Percentiles rank a stretch among this genome's conserved stretches.
These are phyloP conservation scores for Ptilorrhoa leucosticta DNA, from an alignment of 2,113 vertebrate species.

Conservation along the genomic window DNA sequence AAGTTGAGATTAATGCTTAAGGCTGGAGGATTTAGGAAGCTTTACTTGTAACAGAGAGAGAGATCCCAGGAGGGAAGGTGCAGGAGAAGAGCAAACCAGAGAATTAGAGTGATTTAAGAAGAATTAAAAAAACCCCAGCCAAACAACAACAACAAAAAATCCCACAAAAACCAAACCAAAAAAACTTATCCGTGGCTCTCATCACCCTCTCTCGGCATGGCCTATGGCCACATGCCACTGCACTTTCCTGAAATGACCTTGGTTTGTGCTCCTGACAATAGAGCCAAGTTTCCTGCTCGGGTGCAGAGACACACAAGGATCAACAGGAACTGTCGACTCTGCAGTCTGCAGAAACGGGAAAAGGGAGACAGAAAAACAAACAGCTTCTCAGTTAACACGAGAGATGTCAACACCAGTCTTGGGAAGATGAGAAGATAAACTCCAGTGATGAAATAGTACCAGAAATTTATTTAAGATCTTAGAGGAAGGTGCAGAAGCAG, in stretches of 20 bases:
- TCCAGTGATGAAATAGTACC: not conserved
- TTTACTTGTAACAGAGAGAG: not conserved
- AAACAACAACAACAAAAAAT: not conserved
- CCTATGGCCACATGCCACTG: not conserved
- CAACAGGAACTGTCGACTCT: not conserved
- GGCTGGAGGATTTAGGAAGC: not conserved
- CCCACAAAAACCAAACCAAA: not conserved
- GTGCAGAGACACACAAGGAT: not conserved
- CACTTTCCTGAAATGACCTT: not conserved
- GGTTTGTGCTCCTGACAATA: not conserved
- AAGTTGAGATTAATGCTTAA: not conserved
- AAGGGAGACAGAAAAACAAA: not conserved
- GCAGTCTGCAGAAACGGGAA: not conserved
- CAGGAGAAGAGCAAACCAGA: not conserved
- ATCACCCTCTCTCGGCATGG: accelerated
- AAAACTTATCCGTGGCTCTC: not conserved
- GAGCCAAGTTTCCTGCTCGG: not conserved
- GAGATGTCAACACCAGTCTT: not conserved
- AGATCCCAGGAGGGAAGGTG: not conserved
- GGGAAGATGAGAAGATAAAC: not conserved
- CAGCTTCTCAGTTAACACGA: not conserved
- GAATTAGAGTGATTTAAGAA: not conserved
- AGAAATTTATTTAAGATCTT: not conserved
- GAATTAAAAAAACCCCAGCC: not conserved
- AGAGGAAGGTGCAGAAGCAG: not conserved